Conservation (phyloP, 2,113 vertebrate species). For the Meriones unguiculatus region DNA sequence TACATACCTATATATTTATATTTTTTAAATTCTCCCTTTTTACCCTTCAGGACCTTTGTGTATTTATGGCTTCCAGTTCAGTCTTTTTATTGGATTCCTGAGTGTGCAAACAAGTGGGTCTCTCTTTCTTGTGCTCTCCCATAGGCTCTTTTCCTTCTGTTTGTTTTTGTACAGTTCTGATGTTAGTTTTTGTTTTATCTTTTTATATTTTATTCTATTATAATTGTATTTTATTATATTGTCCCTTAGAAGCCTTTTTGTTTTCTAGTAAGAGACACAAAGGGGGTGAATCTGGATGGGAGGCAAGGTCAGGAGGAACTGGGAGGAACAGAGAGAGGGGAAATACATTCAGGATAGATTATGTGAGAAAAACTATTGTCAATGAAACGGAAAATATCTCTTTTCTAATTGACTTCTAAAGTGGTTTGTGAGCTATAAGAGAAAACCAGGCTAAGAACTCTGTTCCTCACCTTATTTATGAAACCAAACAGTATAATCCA, state of each 20-base stretch:
- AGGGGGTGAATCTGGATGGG: not conserved
- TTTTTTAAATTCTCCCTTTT: not conserved
- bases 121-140: not conserved
- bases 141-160: not conserved
- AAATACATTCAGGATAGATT: not conserved
- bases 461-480: conserved; percentile 61
- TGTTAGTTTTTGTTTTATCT: not conserved
- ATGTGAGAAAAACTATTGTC: not conserved
- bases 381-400: not conserved
- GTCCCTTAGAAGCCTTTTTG: not conserved
- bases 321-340: not conserved
- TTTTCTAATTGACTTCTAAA: conserved; percentile 59
- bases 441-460: conserved; percentile 55
- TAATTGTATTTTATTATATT: not conserved
- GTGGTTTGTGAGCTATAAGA: conserved; percentile 57
- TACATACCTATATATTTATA: not conserved
- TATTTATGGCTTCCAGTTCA: not conserved
- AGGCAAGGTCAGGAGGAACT: not conserved
- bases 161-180: not conserved
- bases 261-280: not conserved
- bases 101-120: not conserved
- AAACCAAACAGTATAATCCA: conserved; percentile 61
- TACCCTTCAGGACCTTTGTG: not conserved
- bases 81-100: not conserved
- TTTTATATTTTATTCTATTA: not conserved